Evolutionary conservation across 2,797 vertebrate genomes (phyloP).

Genomic region (Amniataba percoides): DNA sequence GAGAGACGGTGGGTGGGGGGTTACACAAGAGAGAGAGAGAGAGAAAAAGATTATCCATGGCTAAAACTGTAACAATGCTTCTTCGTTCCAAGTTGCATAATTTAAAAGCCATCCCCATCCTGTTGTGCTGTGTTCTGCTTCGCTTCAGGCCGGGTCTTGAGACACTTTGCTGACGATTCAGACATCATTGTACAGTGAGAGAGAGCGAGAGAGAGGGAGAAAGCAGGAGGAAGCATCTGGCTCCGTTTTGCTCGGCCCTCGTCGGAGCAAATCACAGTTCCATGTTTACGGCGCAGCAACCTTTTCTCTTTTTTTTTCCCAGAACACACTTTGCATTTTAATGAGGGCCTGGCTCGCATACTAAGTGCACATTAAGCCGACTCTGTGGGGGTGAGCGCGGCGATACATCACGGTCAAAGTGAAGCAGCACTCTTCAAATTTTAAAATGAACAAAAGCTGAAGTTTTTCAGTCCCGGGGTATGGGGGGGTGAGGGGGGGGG

Average conservation of each 20-base stretch:
- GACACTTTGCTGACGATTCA: slow-evolving; percentile 62
- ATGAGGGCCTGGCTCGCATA: slow-evolving; percentile 77
- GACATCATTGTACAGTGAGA: slow-evolving; percentile 56
- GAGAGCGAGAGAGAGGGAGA: neutral
- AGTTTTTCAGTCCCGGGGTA: slow-evolving; percentile 39
- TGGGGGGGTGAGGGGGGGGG: neutral
- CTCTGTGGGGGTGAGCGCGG: slow-evolving; percentile 69
- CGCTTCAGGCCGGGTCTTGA: slow-evolving; percentile 52
- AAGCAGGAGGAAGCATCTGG: slow-evolving; percentile 2
- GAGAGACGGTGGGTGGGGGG: slow-evolving; percentile 3
- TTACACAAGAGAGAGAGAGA: slow-evolving; percentile 26
- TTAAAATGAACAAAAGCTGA: slow-evolving; percentile 75
- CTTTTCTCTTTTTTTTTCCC: slow-evolving; percentile 48
- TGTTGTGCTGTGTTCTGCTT: slow-evolving; percentile 63
- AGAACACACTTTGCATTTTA: slow-evolving; percentile 82
- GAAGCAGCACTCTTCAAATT: slow-evolving; percentile 76
- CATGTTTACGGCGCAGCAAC: slow-evolving; percentile 70
- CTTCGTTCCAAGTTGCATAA: slow-evolving; percentile 77
- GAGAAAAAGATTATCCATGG: slow-evolving; percentile 61
- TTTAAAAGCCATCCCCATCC: slow-evolving; percentile 64
- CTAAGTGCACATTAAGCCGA: slow-evolving; percentile 80
- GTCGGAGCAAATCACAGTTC: slow-evolving; percentile 79
- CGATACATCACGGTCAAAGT: slow-evolving; percentile 74
- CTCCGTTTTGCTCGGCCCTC: slow-evolving; percentile 61
- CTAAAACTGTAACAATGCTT: slow-evolving; percentile 76